Percentiles rank a stretch among this genome's conserved stretches.
Evolutionary conservation across 2,888 invertebrate species (phyloP).

Genomic region (Drosophila paranaensis): DNA sequence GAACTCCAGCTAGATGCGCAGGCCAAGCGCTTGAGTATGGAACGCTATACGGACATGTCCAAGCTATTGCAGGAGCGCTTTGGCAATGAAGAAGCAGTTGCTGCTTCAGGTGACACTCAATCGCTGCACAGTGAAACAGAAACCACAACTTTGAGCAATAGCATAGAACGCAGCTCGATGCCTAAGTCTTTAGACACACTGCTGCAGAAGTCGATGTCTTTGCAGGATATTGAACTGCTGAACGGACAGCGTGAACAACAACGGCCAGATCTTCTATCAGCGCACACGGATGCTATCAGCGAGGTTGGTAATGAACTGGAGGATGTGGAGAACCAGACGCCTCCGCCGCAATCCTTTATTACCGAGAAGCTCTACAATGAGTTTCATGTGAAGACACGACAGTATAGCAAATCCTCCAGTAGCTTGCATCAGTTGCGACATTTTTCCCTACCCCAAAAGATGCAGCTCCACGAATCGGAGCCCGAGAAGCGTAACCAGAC

Average conservation of each 20-base stretch:
- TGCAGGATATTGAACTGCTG: slow-evolving; percentile 84
- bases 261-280: slow-evolving; percentile 81
- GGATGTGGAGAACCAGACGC: slow-evolving; percentile 80
- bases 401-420: slow-evolving; percentile 88
- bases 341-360: slow-evolving; percentile 87
- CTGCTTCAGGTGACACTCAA: slow-evolving; percentile 34
- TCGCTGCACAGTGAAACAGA: slow-evolving; percentile 74
- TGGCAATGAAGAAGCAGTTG: slow-evolving; percentile 81
- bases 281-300: slow-evolving; percentile 80
- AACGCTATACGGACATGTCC: slow-evolving; percentile 90
- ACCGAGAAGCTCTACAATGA: slow-evolving; percentile 89
- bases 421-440: slow-evolving; percentile 85
- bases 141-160: slow-evolving; percentile 76
- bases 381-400: slow-evolving; percentile 90
- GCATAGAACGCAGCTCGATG: slow-evolving; percentile 67
- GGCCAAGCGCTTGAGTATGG: slow-evolving; percentile 89
- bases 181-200: slow-evolving; percentile 68
- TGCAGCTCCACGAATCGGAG: slow-evolving; percentile 86
- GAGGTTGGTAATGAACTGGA: slow-evolving; percentile 82
- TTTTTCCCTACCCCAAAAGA: slow-evolving; percentile 83
- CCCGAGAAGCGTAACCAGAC: slow-evolving; percentile 82
- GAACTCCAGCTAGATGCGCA: slow-evolving; percentile 86
- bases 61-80: slow-evolving; percentile 89
- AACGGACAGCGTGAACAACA: slow-evolving; percentile 63
- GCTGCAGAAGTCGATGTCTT: slow-evolving; percentile 83